Conservation (phyloP, 2,113 vertebrate genomes). For the Acanthochromis polyacanthus region DNA sequence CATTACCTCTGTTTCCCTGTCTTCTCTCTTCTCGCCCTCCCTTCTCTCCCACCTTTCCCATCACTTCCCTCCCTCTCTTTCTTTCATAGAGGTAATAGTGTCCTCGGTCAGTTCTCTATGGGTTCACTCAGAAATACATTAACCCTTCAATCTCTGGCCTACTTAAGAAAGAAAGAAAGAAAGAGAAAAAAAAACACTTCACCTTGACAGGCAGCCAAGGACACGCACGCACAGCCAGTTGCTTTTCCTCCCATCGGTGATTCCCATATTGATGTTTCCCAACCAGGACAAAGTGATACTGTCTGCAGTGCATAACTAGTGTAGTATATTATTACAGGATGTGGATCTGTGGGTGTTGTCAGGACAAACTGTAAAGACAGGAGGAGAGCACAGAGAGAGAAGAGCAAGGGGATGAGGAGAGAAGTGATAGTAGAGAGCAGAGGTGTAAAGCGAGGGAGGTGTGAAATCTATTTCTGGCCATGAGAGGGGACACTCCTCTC, state of each 20-base stretch:
- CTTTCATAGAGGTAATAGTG: conserved; percentile 44
- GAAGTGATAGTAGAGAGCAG: conserved; percentile 38
- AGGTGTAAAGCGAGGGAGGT: conserved; percentile 40
- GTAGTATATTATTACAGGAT: background rate
- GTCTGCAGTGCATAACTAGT: background rate
- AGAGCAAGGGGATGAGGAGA: conserved; percentile 15
- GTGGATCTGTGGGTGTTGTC: conserved; percentile 7
- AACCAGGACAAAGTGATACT: conserved; percentile 55
- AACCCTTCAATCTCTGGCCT: conserved; percentile 70
- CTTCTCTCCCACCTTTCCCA: conserved; percentile 8
- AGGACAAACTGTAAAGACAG: conserved; percentile 24
- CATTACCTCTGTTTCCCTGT: conserved; percentile 1
- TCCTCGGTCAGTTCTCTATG: conserved; percentile 69
- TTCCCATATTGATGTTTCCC: conserved; percentile 69
- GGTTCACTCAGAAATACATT: conserved; percentile 72
- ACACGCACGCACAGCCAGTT: conserved; percentile 23
- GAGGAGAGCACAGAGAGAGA: conserved; percentile 4
- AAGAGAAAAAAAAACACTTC: conserved; percentile 15
- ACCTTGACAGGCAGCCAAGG: conserved; percentile 73
- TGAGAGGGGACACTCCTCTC: conserved; percentile 5
- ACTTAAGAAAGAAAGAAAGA: conserved; percentile 43
- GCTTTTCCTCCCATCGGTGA: conserved; percentile 52
- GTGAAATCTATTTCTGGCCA: conserved; percentile 61
- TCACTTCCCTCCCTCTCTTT: conserved; percentile 17
- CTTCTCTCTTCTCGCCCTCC: background rate